Evolutionary conservation across 2,888 invertebrate genomes (phyloP).

Genomic region (Pyralis farinalis): DNA sequence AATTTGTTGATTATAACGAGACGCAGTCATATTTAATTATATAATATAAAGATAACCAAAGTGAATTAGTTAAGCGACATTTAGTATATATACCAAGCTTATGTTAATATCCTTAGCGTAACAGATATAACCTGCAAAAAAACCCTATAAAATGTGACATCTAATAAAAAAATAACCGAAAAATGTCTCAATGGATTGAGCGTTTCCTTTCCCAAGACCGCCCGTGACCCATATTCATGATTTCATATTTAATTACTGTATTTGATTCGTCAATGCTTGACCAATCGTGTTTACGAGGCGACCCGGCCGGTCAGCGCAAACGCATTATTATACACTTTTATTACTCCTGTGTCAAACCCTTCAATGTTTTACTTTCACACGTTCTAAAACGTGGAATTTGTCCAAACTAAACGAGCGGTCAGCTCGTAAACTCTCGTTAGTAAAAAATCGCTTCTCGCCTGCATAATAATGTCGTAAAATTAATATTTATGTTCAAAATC

Average conservation of each 20-base stretch:
- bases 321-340: conserved; percentile 47
- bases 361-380: conserved; percentile 69
- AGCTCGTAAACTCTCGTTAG: conserved; percentile 60
- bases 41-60: conserved; percentile 19
- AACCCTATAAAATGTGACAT: conserved; percentile 6
- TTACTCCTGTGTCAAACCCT: conserved; percentile 39
- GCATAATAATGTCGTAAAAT: conserved; percentile 75
- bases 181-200: conserved; percentile 7
- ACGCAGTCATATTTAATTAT: not conserved
- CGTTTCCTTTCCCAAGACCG: conserved; percentile 72
- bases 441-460: conserved; percentile 40
- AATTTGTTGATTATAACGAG: not conserved
- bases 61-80: too few relatives aligned
- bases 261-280: conserved; percentile 66
- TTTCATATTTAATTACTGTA: conserved; percentile 47
- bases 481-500: conserved; percentile 53
- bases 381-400: conserved; percentile 67
- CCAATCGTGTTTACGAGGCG: conserved; percentile 66
- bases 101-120: too few relatives aligned
- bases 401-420: conserved; percentile 55
- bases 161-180: conserved; percentile 20
- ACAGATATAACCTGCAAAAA: conserved; percentile 4
- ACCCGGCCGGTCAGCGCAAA: conserved; percentile 43
- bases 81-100: too few relatives aligned
- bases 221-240: conserved; percentile 63